Percentiles rank a stretch among this genome's conserved stretches.
Conservation (phyloP, 1,140 invertebrate genomes). For the Armadillidium nasatum region DNA sequence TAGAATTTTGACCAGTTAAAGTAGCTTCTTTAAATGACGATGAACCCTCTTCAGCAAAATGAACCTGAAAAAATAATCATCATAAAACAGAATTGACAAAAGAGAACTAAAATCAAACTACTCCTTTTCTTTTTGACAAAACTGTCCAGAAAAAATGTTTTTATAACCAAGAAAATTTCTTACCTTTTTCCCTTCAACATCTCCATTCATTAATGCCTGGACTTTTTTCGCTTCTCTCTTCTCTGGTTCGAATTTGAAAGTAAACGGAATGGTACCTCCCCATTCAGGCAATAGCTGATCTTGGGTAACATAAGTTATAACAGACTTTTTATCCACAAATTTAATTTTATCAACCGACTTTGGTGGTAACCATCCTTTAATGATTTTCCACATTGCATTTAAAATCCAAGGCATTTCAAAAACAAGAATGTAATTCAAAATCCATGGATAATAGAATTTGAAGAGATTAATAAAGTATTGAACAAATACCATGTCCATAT, state of each 20-base stretch:
- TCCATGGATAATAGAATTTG: conserved; percentile 84
- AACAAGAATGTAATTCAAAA: conserved; percentile 84
- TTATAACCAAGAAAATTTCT: neutral
- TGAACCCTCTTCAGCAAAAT: neutral
- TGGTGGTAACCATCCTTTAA: conserved; percentile 80
- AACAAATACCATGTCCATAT: conserved; percentile 80
- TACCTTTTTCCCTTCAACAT: conserved; percentile 24
- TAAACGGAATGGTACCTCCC: conserved; percentile 77
- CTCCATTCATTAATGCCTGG: conserved; percentile 28
- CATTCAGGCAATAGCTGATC: conserved; percentile 70
- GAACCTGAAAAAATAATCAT: neutral
- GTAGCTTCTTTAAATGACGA: neutral
- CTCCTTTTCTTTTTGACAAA: too few species aligned
- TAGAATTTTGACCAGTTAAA: neutral
- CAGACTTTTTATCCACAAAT: conserved; percentile 70
- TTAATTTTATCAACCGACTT: conserved; percentile 86
- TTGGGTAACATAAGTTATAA: conserved; percentile 70
- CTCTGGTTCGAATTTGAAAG: conserved; percentile 66
- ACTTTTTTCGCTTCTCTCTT: conserved; percentile 16
- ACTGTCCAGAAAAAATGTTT: neutral
- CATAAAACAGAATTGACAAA: neutral
- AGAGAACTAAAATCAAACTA: neutral
- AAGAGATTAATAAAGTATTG: conserved; percentile 77
- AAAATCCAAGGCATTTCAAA: conserved; percentile 90
- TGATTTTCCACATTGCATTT: conserved; percentile 84